Base-by-base conservation (phyloP, 2,113 vertebrate species). In the Alexandromys fortis region DNA sequence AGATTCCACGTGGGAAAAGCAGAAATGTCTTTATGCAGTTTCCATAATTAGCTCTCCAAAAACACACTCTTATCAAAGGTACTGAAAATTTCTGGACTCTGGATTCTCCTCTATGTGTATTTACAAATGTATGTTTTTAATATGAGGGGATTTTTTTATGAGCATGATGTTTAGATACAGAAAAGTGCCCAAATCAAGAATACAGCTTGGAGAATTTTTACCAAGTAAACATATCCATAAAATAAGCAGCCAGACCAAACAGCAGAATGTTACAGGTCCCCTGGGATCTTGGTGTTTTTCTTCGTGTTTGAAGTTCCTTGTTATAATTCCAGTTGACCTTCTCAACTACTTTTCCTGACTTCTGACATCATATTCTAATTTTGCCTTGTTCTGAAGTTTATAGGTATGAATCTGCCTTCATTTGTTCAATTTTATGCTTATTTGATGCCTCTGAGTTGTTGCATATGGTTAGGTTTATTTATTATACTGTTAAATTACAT, bases 381-480 rank as follows among this genome's bases (percentile, higher is more conserved):
- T 92, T 85, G 24, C 35, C 38, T 96, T 73, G 28, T 68, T 94
- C n/a, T 82, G 33, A 96, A 73, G 45, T 92, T 92, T 45, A 35
- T 67, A 68, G 89, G 83, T 81, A 67, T 95, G 22, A 92, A 35
- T 88, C 55, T 89, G 38, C 63, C 87, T 90, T 96, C 35, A 68
- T 73, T 90, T 78, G 30, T 63, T 96, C 33, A 92, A 0, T 47
- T 35, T 83, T 79, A 47, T 82, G 86, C 78, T 89, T 86, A 19
- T 26, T 7, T 55, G 10, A 90, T 81, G 85, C 33, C 38, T 86
- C 24, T 49, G 10, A 94, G 42, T 96, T 49, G 8, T 93, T 93
- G 30, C 5, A 26, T 77, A 33, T 70, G 42, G 6, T 87, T 86
- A 67, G 8, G 42, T 63, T 96, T 58, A 42, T 93, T 85, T 76